These are phyloP conservation scores for Prinia subflava DNA, from an alignment of 2,113 vertebrate genomes.

Conservation along the genomic window DNA sequence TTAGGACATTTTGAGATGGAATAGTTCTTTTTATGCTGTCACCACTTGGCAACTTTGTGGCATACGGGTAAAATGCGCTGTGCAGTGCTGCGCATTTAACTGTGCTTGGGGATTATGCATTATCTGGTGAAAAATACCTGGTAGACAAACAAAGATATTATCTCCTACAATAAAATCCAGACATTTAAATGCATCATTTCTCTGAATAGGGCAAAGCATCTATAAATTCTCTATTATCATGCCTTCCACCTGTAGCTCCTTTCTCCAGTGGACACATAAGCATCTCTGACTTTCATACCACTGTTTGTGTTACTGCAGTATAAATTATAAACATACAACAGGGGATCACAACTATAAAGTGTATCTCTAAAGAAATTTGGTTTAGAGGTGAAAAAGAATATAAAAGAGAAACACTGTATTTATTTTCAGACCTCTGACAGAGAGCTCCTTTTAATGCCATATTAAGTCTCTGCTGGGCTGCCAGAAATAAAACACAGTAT, in stretches of 20 bases:
- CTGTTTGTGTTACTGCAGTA: neutral
- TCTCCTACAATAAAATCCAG: neutral
- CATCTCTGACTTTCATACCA: neutral
- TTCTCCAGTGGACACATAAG: neutral
- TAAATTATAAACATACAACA: neutral
- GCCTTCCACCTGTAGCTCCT: neutral
- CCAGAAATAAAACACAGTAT: constrained; percentile 31
- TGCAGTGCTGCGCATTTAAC: neutral
- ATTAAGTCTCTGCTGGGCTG: constrained; percentile 3
- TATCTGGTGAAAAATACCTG: neutral
- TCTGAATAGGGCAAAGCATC: neutral
- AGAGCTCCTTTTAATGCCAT: constrained; percentile 18
- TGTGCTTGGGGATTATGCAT: neutral
- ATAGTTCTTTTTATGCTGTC: neutral
- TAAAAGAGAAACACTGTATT: neutral
- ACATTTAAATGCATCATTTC: neutral
- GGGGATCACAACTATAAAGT: neutral
- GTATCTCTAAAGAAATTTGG: neutral
- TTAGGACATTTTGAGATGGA: neutral
- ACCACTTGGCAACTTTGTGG: neutral
- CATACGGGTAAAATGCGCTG: neutral
- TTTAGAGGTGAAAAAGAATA: neutral
- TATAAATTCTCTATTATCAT: neutral
- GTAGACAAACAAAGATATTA: neutral
- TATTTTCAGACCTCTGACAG: constrained; percentile 15